These are phyloP conservation scores for Macrophya annulata DNA, from an alignment of 2,888 invertebrate species.

Conservation along the genomic window DNA sequence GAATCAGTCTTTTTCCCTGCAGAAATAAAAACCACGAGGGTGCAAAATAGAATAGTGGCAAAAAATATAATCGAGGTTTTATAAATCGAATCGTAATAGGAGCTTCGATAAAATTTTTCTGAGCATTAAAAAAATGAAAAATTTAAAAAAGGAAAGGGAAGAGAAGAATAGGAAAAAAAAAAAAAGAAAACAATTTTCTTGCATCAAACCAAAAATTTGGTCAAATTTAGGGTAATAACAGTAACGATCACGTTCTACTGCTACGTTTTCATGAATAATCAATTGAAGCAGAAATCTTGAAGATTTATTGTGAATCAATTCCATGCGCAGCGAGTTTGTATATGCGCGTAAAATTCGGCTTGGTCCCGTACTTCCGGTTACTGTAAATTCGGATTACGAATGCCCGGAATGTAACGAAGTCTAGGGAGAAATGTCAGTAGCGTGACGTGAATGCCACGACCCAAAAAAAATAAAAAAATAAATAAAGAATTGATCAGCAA, in stretches of 20 bases:
- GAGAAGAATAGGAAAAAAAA: not conserved
- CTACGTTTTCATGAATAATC: conserved; percentile 16
- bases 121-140: not conserved
- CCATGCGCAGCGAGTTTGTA: not conserved
- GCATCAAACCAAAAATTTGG: not conserved
- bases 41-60: not conserved
- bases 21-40: not conserved
- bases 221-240: not conserved
- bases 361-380: not conserved
- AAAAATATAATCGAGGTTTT: not conserved
- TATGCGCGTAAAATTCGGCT: not conserved
- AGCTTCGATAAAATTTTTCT: not conserved
- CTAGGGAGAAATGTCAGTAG: not conserved
- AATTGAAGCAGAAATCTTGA: not conserved
- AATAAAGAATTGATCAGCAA: not conserved
- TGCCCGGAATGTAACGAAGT: not conserved
- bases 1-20: not conserved
- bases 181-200: not conserved
- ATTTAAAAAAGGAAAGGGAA: not conserved
- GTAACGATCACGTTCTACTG: not conserved
- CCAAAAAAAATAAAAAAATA: not conserved
- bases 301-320: conserved; percentile 10
- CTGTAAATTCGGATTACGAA: not conserved
- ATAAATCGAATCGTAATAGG: not conserved
- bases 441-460: conserved; percentile 5